Percentiles rank a stretch among this genome's conserved stretches.
These are phyloP conservation scores for Ladona fulva DNA, from an alignment of 1,140 invertebrate genomes.

Conservation along the genomic window DNA sequence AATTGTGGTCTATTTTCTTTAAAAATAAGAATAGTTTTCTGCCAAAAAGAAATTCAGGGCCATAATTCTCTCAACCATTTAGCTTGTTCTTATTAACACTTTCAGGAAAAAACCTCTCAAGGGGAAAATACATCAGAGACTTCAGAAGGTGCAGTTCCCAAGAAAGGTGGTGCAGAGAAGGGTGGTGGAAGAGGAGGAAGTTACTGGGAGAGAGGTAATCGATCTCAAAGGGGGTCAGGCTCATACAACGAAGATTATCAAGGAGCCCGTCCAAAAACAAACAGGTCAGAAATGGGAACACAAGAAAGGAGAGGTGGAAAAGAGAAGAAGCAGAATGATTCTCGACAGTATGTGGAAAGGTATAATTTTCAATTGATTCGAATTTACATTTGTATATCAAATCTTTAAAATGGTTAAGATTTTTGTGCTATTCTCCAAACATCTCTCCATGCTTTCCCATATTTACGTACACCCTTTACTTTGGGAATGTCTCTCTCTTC, in stretches of 20 bases:
- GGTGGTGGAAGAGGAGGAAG: conserved; percentile 12
- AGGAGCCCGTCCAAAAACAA: background rate
- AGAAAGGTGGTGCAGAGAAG: background rate
- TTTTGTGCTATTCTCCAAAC: no score
- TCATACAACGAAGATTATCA: background rate
- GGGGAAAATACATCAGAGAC: background rate
- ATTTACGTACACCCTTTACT: no score
- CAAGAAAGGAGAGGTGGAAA: conserved; percentile 19
- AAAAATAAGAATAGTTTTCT: no score
- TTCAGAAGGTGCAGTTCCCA: background rate
- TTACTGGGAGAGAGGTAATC: conserved; percentile 17
- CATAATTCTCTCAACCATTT: no score
- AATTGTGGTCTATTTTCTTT: no score
- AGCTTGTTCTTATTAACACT: no score
- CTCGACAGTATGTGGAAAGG: background rate
- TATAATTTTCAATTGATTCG: no score
- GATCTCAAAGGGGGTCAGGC: background rate
- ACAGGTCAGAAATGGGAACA: background rate
- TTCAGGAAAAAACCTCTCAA: background rate
- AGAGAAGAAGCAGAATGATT: conserved; percentile 10
- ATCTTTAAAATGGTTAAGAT: no score
- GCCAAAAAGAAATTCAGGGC: no score
- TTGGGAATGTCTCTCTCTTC: no score
- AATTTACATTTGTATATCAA: no score
- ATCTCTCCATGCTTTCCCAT: no score